Evolutionary conservation across 1,140 invertebrate species (phyloP), one percentile per base, ranked within the genome.

Genomic region (Penaeus vannamei): DNA sequence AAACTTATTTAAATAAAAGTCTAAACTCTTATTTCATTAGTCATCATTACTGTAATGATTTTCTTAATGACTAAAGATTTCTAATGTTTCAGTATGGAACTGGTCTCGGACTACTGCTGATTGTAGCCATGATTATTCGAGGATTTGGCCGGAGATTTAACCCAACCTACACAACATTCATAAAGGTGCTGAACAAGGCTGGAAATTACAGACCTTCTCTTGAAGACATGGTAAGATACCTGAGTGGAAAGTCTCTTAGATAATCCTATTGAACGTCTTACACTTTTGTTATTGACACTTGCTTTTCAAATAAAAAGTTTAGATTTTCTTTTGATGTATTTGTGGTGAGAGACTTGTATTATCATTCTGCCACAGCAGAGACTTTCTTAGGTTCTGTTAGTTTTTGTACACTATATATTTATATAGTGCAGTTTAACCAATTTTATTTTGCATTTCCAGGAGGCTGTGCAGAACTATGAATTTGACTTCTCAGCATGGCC

Each of bases 141-240:
- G 96, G 96, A 53, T 93, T 96, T 90, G 96, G 96, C 1, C 93
- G 97, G 92, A 94, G 95, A 2, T 94, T 93, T 23, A 97, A 97
- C 93, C 93, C 95, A 2, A 94, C 94, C 23, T 98, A 98, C 93
- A 92, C 94, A 22, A 94, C 95, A 91, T 98, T 98, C 93, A 92
- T 97, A n/a, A 94, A 94, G 69, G 94, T 94, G 1, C 92, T 98
- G 12, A 93, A 93, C 10, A 93, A 93, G 66, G 94, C 95, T 1
- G 91, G 92, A 2, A 92, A 93, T 66, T 92, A 94, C 84, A 89
- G 94, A 94, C 64, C 92, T 92, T 79, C 93, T 23, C 14, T 29
- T 12, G 53, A 87, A 32, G 42, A 26, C 12, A 87, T 87, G 85
- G 85, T 87, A 64, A 60, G 76, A 53, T 53, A 12, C 17, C 14